A percentile compares a stretch with the other conserved stretches of the same genome.
Conservation (phyloP, 1,140 invertebrate species). For the Drosophila trapezifrons region DNA sequence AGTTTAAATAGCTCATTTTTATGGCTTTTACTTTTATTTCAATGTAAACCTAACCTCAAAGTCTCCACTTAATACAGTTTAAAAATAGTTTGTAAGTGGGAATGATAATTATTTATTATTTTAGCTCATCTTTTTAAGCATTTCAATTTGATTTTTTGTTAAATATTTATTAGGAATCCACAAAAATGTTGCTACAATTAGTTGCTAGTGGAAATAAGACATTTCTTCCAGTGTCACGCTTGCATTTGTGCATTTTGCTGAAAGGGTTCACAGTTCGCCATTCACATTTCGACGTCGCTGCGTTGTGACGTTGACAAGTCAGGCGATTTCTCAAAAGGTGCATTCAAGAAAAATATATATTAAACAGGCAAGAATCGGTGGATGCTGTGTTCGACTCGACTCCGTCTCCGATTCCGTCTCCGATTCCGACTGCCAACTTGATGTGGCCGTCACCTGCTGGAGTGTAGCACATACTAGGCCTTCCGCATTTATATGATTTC, state of each 20-base stretch:
- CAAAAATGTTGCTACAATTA: too few species aligned
- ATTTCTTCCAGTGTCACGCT: constrained; percentile 8
- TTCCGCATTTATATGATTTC: background rate
- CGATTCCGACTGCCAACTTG: background rate
- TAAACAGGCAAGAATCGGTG: constrained; percentile 7
- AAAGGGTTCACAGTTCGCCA: constrained; percentile 39
- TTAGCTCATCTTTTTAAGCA: too few species aligned
- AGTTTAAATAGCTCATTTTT: background rate
- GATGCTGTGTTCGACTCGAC: background rate
- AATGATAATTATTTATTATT: too few species aligned
- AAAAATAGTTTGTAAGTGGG: too few species aligned
- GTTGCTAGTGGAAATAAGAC: too few species aligned
- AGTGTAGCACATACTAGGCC: background rate
- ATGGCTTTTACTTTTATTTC: background rate
- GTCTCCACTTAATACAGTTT: too few species aligned
- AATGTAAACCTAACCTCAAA: too few species aligned
- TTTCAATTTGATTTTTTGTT: too few species aligned
- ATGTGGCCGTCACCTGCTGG: constrained; percentile 4
- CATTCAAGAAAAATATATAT: constrained; percentile 22
- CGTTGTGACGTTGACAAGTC: constrained; percentile 67
- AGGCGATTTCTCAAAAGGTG: constrained; percentile 64
- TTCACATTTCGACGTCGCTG: constrained; percentile 16
- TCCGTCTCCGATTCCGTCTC: background rate
- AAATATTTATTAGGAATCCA: too few species aligned
- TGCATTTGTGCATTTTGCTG: constrained; percentile 13